Evolutionary conservation across 1,140 invertebrate genomes (phyloP).

Genomic region (Drosophila micromelanica): DNA sequence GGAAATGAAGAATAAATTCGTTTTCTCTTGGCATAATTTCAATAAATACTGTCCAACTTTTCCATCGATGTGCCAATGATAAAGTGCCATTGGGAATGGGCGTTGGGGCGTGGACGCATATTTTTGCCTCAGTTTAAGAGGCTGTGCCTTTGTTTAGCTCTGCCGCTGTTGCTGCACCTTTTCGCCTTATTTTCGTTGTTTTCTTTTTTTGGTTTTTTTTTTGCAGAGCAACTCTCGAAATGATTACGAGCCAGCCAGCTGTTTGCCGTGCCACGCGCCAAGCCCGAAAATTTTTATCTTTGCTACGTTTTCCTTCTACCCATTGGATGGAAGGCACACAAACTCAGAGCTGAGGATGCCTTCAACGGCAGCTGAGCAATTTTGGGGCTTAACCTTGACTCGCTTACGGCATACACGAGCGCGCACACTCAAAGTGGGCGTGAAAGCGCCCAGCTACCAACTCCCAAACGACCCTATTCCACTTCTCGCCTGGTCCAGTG

Average conservation of each 20-base stretch:
- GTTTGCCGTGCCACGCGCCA: slow-evolving; percentile 70
- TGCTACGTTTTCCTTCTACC: slow-evolving; percentile 21
- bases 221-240: slow-evolving; percentile 67
- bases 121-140: slow-evolving; percentile 22
- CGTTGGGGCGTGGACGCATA: slow-evolving; percentile 29
- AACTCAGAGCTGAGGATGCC: slow-evolving; percentile 5
- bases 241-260: slow-evolving; percentile 79
- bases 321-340: not conserved
- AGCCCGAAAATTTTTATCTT: slow-evolving; percentile 55
- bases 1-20: not conserved
- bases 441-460: slow-evolving; percentile 16
- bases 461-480: not conserved
- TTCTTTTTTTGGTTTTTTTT: slow-evolving; percentile 21
- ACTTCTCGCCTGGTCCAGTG: not conserved
- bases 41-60: slow-evolving; percentile 74
- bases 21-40: slow-evolving; percentile 41
- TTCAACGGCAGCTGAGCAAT: slow-evolving; percentile 58
- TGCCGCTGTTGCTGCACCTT: slow-evolving; percentile 33
- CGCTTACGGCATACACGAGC: slow-evolving; percentile 71
- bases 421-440: slow-evolving; percentile 75
- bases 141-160: slow-evolving; percentile 19
- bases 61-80: slow-evolving; percentile 79
- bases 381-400: slow-evolving; percentile 80
- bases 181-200: slow-evolving; percentile 20
- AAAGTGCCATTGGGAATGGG: slow-evolving; percentile 46